These are phyloP conservation scores for Amphipyra tragopoginis DNA, from an alignment of 2,888 invertebrate species.

Conservation along the genomic window DNA sequence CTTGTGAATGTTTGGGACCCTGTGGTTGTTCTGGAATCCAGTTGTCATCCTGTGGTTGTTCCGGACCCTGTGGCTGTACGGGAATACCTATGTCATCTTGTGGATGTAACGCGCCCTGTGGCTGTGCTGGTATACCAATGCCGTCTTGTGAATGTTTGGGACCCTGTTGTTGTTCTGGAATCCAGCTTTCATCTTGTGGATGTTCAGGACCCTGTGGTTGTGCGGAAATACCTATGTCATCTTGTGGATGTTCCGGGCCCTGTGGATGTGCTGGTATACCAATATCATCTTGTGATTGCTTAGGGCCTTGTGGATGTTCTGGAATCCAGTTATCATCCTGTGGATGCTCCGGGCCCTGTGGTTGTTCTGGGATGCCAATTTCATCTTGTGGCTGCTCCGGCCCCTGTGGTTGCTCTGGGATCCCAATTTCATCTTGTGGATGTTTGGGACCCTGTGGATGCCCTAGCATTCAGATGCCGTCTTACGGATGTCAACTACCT, in stretches of 20 bases:
- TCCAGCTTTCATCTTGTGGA: slow-evolving; percentile 23
- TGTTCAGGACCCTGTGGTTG: slow-evolving; percentile 23
- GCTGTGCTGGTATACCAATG: background rate
- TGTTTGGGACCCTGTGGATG: slow-evolving; percentile 15
- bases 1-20: background rate
- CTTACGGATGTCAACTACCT: slow-evolving; percentile 41
- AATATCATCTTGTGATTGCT: slow-evolving; percentile 10
- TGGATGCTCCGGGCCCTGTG: slow-evolving; percentile 20
- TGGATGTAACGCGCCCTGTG: background rate
- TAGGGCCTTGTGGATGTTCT: slow-evolving; percentile 23
- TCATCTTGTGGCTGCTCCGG: slow-evolving; percentile 16
- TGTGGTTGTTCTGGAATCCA: slow-evolving; percentile 8
- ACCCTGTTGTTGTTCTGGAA: slow-evolving; percentile 12
- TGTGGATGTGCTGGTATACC: slow-evolving; percentile 17
- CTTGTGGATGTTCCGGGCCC: background rate
- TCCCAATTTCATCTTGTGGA: slow-evolving; percentile 13
- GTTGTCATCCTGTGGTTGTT: slow-evolving; percentile 35
- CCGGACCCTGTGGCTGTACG: slow-evolving; percentile 6
- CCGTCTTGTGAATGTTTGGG: background rate
- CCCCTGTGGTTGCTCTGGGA: slow-evolving; percentile 9
- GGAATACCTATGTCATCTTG: slow-evolving; percentile 7
- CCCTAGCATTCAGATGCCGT: slow-evolving; percentile 41
- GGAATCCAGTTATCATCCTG: slow-evolving; percentile 11
- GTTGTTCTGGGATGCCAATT: slow-evolving; percentile 10
- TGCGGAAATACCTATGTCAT: slow-evolving; percentile 1